These are phyloP conservation scores for Agapostemon virescens DNA, from an alignment of 2,888 invertebrate species.

Conservation along the genomic window DNA sequence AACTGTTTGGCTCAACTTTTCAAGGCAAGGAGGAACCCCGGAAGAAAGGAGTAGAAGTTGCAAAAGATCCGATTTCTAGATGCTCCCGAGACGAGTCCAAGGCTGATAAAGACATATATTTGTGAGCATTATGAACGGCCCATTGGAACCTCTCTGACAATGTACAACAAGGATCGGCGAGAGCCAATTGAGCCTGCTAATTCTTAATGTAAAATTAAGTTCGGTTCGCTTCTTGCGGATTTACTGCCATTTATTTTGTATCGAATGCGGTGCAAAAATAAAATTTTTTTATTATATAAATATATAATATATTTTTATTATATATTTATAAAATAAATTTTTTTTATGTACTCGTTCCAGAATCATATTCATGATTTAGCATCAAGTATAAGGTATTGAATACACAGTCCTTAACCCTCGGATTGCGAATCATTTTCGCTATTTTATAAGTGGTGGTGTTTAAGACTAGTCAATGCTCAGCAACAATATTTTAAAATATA, in stretches of 20 bases:
- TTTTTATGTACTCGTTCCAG: too few species aligned
- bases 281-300: too few species aligned
- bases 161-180: background rate
- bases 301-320: too few species aligned
- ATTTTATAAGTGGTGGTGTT: too few species aligned
- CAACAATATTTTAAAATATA: too few species aligned
- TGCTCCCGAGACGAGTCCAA: background rate
- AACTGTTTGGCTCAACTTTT: constrained; percentile 35
- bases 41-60: constrained; percentile 22
- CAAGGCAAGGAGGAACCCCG: background rate
- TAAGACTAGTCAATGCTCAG: too few species aligned
- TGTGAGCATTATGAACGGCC: background rate
- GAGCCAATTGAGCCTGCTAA: background rate
- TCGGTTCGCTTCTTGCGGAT: background rate
- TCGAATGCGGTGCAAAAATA: background rate
- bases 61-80: constrained; percentile 6
- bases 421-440: too few species aligned
- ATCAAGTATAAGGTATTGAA: too few species aligned
- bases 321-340: too few species aligned
- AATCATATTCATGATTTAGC: too few species aligned
- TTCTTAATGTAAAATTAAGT: background rate
- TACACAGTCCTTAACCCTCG: too few species aligned
- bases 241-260: background rate
- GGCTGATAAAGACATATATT: background rate
- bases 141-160: background rate